Evolutionary conservation across 2,113 vertebrate species (phyloP).

Genomic region (Scophthalmus maximus): DNA sequence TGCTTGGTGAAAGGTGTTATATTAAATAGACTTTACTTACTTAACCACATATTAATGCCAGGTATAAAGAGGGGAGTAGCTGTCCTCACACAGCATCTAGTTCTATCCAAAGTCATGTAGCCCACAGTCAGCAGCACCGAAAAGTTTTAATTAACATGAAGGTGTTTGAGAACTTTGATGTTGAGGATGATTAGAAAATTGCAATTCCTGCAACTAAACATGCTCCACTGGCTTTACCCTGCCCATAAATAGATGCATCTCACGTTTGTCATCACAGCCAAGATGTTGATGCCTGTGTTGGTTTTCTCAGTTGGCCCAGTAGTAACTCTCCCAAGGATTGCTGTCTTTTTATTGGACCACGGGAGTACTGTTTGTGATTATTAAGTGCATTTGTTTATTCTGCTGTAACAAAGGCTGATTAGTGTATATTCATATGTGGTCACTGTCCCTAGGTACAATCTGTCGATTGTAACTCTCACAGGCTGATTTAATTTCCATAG

Average conservation of each 20-base stretch:
- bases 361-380: conserved; percentile 91
- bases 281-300: conserved; percentile 36
- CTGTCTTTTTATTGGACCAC: conserved; percentile 82
- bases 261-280: conserved; percentile 37
- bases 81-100: background rate
- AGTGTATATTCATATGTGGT: conserved; percentile 89
- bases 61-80: background rate
- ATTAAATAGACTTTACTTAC: too few species aligned
- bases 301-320: conserved; percentile 29
- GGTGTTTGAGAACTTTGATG: conserved; percentile 14
- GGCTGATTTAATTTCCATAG: conserved; percentile 91
- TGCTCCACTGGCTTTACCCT: conserved; percentile 10
- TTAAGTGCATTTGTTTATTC: conserved; percentile 86
- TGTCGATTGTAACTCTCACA: conserved; percentile 84
- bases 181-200: conserved; percentile 10
- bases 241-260: conserved; percentile 43
- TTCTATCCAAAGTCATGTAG: background rate
- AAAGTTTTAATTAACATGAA: conserved; percentile 3
- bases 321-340: conserved; percentile 47
- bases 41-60: too few species aligned
- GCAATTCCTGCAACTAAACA: conserved; percentile 5
- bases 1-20: too few species aligned
- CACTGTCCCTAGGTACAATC: conserved; percentile 88
- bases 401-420: conserved; percentile 86
- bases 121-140: background rate